A percentile compares a stretch with the other conserved stretches of the same genome.
phyloP scores from a whole-genome alignment of 1,140 invertebrate species.

The Zaprionus davidi region DNA sequence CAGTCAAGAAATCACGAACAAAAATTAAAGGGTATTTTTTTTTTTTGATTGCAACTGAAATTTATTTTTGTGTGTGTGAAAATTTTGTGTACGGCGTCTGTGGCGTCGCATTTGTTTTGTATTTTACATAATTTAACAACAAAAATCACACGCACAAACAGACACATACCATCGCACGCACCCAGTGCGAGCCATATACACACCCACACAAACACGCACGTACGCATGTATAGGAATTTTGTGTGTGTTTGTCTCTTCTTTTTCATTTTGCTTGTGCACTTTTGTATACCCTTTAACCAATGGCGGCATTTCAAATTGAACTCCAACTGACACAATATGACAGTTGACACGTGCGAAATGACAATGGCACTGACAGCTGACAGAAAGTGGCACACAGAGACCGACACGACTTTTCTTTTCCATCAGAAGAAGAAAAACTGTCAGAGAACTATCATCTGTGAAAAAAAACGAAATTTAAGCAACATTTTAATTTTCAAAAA shows the following conservation, averaged over 20 bases:
- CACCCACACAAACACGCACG: background rate
- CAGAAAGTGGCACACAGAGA: background rate
- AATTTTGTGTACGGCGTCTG: background rate
- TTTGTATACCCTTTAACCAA: background rate
- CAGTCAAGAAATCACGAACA: background rate
- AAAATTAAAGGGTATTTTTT: background rate
- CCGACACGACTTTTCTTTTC: background rate
- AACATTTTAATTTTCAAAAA: background rate
- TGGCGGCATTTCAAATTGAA: background rate
- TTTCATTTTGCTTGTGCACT: background rate
- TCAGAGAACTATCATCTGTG: no score
- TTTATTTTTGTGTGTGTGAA: background rate
- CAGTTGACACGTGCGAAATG: background rate
- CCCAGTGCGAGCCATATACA: conserved; percentile 15
- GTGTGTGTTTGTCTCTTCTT: background rate
- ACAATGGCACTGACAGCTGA: background rate
- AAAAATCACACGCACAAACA: background rate
- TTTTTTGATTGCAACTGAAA: background rate
- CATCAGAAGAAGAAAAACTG: background rate
- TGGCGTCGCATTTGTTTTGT: conserved; percentile 6
- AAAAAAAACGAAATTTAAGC: no score
- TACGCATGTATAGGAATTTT: background rate
- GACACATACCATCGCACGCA: background rate
- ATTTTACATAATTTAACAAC: background rate
- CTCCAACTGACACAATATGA: background rate